phyloP scores from a whole-genome alignment of 2,113 vertebrate genomes.

The Murina feae region DNA sequence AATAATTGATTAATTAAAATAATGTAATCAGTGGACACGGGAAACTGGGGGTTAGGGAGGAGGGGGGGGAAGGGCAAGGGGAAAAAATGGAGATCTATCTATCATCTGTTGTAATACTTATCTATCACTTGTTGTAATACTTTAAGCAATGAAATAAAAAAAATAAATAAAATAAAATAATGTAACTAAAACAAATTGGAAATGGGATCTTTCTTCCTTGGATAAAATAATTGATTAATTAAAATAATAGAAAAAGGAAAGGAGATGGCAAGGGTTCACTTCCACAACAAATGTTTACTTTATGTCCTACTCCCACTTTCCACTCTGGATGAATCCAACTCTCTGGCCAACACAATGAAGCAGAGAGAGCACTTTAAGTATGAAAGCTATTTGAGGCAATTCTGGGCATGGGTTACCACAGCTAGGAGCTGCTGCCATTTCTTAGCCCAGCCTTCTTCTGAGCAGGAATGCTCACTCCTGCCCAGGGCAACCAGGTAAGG shows the following conservation, averaged over 20 bases:
- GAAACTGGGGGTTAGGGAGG: too few relatives aligned
- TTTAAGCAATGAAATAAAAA: too few relatives aligned
- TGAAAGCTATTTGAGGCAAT: not conserved
- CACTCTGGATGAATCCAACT: not conserved
- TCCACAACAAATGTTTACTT: not conserved
- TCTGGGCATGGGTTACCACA: not conserved
- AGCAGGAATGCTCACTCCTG: not conserved
- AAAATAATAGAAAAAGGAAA: not conserved
- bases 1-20: not conserved
- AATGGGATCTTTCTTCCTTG: not conserved
- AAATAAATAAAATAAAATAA: too few relatives aligned
- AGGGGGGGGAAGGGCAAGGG: too few relatives aligned
- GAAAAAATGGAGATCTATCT: too few relatives aligned
- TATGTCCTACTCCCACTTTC: not conserved
- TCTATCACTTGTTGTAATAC: too few relatives aligned
- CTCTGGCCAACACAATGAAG: not conserved
- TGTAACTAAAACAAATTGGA: not conserved
- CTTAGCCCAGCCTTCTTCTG: not conserved
- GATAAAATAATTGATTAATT: not conserved
- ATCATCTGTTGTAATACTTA: too few relatives aligned
- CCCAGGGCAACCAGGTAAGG: rapidly evolving
- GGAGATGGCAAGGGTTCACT: not conserved
- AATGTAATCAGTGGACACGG: too few relatives aligned
- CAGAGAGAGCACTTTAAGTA: not conserved
- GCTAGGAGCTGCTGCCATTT: not conserved